A percentile compares a stretch with the other conserved stretches of the same genome.
phyloP scores from a whole-genome alignment of 2,113 vertebrate species.

The Vidua chalybeata region DNA sequence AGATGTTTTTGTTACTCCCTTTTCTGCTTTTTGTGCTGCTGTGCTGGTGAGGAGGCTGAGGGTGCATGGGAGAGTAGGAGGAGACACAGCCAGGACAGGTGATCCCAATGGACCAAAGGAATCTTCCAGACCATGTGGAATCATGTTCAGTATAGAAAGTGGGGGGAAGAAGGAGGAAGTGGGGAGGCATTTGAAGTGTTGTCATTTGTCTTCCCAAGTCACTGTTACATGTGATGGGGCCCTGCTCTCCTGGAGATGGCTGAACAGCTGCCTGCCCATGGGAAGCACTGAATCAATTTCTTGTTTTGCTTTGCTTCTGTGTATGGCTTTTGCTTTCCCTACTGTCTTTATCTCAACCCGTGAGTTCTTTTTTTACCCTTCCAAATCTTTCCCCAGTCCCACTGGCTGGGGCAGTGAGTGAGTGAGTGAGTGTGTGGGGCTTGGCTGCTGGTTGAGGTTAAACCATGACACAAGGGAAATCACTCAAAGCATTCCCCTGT shows the following conservation, averaged over 20 bases:
- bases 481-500: neutral
- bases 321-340: neutral
- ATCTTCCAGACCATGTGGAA: neutral
- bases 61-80: neutral
- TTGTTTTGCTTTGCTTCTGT: neutral
- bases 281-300: neutral
- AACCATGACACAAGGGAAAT: neutral
- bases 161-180: accelerated
- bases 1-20: neutral
- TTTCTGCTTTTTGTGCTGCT: neutral
- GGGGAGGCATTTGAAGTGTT: neutral
- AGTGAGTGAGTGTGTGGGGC: neutral
- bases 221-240: accelerated
- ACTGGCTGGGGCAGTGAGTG: neutral
- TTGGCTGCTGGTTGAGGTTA: neutral
- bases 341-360: neutral
- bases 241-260: neutral
- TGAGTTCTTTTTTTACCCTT: neutral
- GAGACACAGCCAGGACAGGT: neutral
- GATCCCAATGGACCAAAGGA: neutral
- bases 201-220: neutral
- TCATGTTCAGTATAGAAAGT: accelerated
- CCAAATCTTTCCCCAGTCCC: no score
- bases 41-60: accelerated
- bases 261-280: neutral